Evolutionary conservation across 2,113 vertebrate species (phyloP), one percentile per base, ranked within the genome.

Genomic region (Pundamilia nyererei): DNA sequence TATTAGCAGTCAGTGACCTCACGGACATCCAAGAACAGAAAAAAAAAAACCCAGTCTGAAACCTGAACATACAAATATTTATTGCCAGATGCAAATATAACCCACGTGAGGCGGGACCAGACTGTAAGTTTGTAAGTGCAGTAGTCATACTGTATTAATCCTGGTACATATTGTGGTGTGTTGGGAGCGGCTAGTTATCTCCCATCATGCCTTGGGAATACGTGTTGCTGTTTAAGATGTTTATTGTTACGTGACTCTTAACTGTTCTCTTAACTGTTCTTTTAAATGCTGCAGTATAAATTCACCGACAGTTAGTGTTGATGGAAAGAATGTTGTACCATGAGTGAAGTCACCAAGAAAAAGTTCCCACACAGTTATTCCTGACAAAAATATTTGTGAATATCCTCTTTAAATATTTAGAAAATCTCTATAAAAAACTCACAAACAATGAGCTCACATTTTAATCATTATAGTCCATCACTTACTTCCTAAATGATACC

Each of bases 181-280:
- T 62, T 62, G 0, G 29, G 15, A 33, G 58, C 9, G 0, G 58
- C 0, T 33, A 33, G 9, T 62, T 62, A 62, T 62, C 0, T 62
- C 58, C 58, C 29, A 33, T 62, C 58, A 62, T 62, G 0, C 29
- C 15, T 19, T 6, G 9, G 15, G 29, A 62, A 19, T 33, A 33
- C 0, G 9, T 62, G 15, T 33, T 62, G 29, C 29, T 62, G 2
- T 62, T 62, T 62, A 62, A 62, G 58, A 62, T 62, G 29, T 19
- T 62, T 62, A 0, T 62, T 62, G 29, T 62, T 62, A 62, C 1
- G 0, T 62, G 29, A 62, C 15, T 62, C 29, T 62, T 62, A 62
- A 60, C 55, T 58, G 26, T 1, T 58, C 13, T 29, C 55, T 29
- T 58, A 29, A 60, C 5, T 62, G 58, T 62, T 62, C 29, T 62